These are phyloP conservation scores for Germaria angustata DNA, from an alignment of 2,888 invertebrate species.

Conservation along the genomic window DNA sequence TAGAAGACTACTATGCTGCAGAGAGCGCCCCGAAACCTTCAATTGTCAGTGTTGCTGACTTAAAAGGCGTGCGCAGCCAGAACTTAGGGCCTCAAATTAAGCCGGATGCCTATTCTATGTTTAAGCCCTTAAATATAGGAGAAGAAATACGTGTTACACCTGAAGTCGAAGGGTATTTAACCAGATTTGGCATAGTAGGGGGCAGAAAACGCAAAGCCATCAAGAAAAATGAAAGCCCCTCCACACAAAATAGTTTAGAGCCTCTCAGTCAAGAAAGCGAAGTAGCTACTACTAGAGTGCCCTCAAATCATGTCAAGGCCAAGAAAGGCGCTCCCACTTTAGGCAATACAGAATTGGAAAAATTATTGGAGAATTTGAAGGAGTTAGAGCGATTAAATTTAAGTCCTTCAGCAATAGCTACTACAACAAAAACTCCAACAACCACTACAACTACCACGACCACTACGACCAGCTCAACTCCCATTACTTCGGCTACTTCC, in stretches of 20 bases:
- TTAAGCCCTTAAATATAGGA: constrained; percentile 79
- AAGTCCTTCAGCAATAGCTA: constrained; percentile 49
- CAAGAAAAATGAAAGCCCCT: constrained; percentile 71
- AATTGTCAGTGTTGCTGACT: constrained; percentile 72
- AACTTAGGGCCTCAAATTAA: constrained; percentile 74
- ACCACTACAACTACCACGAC: constrained; percentile 69
- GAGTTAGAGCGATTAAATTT: constrained; percentile 75
- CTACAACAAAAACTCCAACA: constrained; percentile 42
- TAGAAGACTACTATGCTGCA: constrained; percentile 74
- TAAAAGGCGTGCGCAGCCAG: constrained; percentile 71
- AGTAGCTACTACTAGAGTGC: constrained; percentile 73
- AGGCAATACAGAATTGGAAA: constrained; percentile 78
- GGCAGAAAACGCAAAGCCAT: constrained; percentile 74
- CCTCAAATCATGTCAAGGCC: constrained; percentile 55
- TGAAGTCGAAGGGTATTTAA: constrained; percentile 78
- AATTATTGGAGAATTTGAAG: constrained; percentile 80
- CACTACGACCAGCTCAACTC: constrained; percentile 65
- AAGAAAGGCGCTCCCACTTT: constrained; percentile 55
- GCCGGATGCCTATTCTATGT: constrained; percentile 78
- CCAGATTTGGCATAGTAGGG: constrained; percentile 79
- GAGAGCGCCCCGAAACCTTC: constrained; percentile 75
- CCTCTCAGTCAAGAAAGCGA: constrained; percentile 73
- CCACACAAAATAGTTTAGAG: constrained; percentile 68
- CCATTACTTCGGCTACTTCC: constrained; percentile 59
- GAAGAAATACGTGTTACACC: constrained; percentile 76